Evolutionary conservation across 2,113 vertebrate species (phyloP), one percentile per base, ranked within the genome.

Genomic region (Anhinga rufa): DNA sequence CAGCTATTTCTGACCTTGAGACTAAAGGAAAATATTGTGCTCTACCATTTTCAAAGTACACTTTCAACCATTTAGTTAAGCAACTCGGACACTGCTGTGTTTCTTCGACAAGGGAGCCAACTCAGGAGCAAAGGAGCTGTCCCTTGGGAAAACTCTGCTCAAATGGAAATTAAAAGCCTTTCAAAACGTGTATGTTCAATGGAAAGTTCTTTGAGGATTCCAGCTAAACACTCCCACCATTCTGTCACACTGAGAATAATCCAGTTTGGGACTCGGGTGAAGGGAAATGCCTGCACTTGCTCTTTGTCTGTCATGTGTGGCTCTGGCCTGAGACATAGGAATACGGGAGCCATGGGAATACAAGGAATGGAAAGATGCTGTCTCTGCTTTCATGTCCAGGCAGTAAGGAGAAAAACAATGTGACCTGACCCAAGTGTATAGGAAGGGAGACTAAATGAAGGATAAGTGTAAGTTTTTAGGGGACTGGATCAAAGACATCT

Each of bases 11-110:
- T 90, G 68, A 70, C 51, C 42, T 78, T 48, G 25, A 44, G 29
- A 64, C 36, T 83, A 51, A 86, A 66, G 51, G 29, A 60, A 92
- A 86, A 86, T 64, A 64, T 20, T 12, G 3, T 64, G 17, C 17
- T 75, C 9, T 78, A 58, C 51, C 12, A 44, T 74, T 93, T 88
- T 86, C 21, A 46, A 92, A 77, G 42, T 74, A 52, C 4, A 21
- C 7, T 49, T 82, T 92, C 52, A 61, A 60, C 16, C 22, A n/a
- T 38, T 84, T 76, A 36, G 36, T 90, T 92, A 79, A 82, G 31
- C 54, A 81, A 66, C 29, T 83, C 0, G 0, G 60, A 51, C 8
- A 51, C 34, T 0, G 0, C 34, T 40, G 38, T 64, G 31, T 46
- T 62, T 78, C 72, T 95, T 46, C 82, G 78, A 76, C 91, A 61